Base-by-base conservation (phyloP, 2,797 vertebrate species). In the Gorsachius magnificus region DNA sequence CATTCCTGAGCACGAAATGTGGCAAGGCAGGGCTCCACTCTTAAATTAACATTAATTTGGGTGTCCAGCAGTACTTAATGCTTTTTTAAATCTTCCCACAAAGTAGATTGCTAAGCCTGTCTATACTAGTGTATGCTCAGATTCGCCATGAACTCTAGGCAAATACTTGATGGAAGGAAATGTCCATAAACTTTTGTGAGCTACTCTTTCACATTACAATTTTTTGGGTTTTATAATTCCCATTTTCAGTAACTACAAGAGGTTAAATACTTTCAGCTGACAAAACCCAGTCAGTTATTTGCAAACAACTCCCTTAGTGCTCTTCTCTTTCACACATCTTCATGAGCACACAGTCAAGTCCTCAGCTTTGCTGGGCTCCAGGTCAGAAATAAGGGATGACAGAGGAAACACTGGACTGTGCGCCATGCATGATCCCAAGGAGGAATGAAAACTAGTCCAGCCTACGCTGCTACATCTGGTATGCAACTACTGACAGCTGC, bases 391-490 rank as follows among this genome's bases (percentile, higher is more conserved):
- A 1, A 1, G 13, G 31, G 56, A 5, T 17, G 63, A 36, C 31
- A 69, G 56, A 57, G 35, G 16, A 25, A 43, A 20, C 28, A 19
- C 25, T 11, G n/a, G 10, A 16, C 25, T 3, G 4, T n/a, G 69
- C 5, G 6, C 24, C 35, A 29, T 5, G 80, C 19, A 9, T 0
- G 0, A 7, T 8, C 25, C 31, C 2, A 1, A 6, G 58, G 18
- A 31, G 38, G 53, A 29, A 53, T 5, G 26, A 19, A 57, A 36
- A 25, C 3, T 11, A n/a, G 31, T 18, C 25, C 58, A 87, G 50
- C 70, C 48, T 69, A 54, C 43, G 15, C 8, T 51, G 29, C 22
- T 66, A 20, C 41, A 7, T 7, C 33, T 56, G 56, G 5, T 18
- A 36, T 1, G 9, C 45, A 58, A 4, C 2, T 26, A 9, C 19